phyloP scores from a whole-genome alignment of 2,797 vertebrate species.

The Otus scops region DNA sequence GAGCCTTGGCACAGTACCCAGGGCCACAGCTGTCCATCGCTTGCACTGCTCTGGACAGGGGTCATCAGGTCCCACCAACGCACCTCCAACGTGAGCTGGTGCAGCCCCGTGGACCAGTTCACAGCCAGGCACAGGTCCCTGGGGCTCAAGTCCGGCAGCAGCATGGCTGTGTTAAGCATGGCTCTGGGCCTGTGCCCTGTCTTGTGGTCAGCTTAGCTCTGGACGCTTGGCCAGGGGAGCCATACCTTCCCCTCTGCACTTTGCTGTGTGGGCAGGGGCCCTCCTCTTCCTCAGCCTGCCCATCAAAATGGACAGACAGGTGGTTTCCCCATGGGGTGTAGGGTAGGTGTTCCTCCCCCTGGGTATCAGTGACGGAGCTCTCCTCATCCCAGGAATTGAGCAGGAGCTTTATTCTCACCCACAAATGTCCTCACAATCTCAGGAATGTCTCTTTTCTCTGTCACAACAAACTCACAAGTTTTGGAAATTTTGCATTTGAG shows the following conservation, averaged over 20 bases:
- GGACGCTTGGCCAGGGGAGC: neutral
- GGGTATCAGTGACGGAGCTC: neutral
- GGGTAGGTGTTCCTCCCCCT: neutral
- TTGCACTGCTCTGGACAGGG: neutral
- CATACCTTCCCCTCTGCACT: neutral
- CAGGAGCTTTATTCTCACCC: neutral
- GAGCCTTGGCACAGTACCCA: neutral
- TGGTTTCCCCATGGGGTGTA: neutral
- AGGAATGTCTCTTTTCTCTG: neutral
- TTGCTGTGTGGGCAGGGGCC: accelerated
- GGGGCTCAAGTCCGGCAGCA: neutral
- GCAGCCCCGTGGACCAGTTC: neutral
- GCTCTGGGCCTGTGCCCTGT: neutral
- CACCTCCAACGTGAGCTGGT: neutral
- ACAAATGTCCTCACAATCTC: neutral
- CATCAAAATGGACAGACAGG: neutral
- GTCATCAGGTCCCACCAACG: accelerated
- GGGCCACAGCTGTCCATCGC: neutral
- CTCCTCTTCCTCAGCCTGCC: neutral
- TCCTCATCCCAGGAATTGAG: neutral
- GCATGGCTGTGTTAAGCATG: neutral
- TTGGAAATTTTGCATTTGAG: neutral
- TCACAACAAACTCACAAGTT: neutral
- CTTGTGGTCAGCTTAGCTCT: neutral
- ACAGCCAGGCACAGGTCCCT: neutral